These are phyloP conservation scores for Piprites chloris DNA, from an alignment of 2,113 vertebrate species.

Conservation along the genomic window DNA sequence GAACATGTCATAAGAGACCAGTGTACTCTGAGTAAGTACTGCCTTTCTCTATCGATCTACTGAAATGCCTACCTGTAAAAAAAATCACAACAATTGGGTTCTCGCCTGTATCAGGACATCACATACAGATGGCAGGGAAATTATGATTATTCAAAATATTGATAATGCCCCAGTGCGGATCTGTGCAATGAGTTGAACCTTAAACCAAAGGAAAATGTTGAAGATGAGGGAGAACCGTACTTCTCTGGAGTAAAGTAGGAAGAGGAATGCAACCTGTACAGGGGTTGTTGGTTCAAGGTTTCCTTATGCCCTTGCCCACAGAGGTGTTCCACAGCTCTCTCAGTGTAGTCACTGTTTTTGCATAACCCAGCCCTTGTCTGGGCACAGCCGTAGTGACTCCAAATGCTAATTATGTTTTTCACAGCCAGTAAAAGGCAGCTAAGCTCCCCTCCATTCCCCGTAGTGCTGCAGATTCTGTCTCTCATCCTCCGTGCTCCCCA, in stretches of 20 bases:
- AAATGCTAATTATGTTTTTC: background rate
- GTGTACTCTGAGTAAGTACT: background rate
- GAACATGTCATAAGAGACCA: background rate
- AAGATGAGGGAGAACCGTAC: fast-evolving
- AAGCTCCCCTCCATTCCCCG: background rate
- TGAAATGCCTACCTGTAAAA: background rate
- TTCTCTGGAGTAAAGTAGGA: background rate
- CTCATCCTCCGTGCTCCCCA: constrained; percentile 20
- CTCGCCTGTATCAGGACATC: background rate
- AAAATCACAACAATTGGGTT: background rate
- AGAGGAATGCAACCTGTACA: background rate
- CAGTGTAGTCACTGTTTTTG: background rate
- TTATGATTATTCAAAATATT: background rate
- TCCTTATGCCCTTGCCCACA: background rate
- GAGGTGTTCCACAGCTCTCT: background rate
- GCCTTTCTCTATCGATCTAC: background rate
- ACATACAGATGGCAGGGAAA: background rate
- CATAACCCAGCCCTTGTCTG: background rate
- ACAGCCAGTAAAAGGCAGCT: background rate
- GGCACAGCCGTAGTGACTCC: background rate
- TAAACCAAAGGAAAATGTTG: background rate
- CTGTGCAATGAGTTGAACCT: background rate
- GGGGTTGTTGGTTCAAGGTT: background rate
- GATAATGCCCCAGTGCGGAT: background rate
- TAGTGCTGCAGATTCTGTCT: background rate